phyloP scores from a whole-genome alignment of 2,113 vertebrate genomes.

The Brachypodius melanocephalos region DNA sequence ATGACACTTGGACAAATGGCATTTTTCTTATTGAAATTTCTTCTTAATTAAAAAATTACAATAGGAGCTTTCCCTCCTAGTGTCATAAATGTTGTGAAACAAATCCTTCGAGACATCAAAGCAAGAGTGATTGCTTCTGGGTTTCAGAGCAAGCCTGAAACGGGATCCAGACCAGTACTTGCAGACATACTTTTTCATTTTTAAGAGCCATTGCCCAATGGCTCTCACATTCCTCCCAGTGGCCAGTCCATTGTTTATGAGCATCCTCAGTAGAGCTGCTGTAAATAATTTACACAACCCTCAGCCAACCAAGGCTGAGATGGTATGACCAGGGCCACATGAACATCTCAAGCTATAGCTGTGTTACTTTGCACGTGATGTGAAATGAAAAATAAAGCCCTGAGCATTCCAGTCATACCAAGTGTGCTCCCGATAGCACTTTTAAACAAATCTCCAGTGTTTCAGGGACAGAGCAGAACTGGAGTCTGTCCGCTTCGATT shows the following conservation, averaged over 20 bases:
- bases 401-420: constrained; percentile 63
- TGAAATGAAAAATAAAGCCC: constrained; percentile 58
- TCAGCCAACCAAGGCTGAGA: not conserved
- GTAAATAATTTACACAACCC: not conserved
- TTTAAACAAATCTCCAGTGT: constrained; percentile 56
- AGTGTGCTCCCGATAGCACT: not conserved
- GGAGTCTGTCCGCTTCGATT: constrained; percentile 55
- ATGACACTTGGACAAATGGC: not conserved
- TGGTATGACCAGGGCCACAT: not conserved
- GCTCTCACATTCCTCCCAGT: not conserved
- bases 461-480: constrained; percentile 36
- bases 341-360: not conserved
- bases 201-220: constrained; percentile 5
- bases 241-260: constrained; percentile 15
- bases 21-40: not conserved
- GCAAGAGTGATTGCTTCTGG: not conserved
- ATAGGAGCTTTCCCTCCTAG: not conserved
- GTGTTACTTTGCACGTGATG: not conserved
- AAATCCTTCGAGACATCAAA: constrained; percentile 35
- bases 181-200: not conserved
- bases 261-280: not conserved
- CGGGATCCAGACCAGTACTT: not conserved
- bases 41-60: constrained; percentile 23
- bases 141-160: not conserved
- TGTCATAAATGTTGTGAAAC: constrained; percentile 25